Evolutionary conservation across 2,113 vertebrate genomes (phyloP), one percentile per base, ranked within the genome.

Genomic region (Tangachromis dhanisi): DNA sequence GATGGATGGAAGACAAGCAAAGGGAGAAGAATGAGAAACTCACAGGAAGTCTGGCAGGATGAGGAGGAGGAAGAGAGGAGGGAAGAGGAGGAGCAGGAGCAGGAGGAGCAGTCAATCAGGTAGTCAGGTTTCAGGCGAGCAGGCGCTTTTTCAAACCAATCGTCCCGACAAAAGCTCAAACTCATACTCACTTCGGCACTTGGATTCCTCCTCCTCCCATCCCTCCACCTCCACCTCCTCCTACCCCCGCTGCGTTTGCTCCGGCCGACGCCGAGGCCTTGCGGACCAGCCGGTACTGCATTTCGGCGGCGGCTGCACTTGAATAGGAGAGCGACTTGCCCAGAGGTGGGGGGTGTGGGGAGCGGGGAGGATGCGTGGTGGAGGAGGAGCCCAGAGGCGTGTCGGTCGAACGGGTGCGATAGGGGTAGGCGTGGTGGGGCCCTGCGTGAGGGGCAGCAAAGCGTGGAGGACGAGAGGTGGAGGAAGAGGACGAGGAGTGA

Each of bases 301-400:
- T 94, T 84, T 97, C 97, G 1, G 97, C 95, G 0, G 97, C 97
- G 6, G 97, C 91, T 33, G 96, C 96, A 2, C 98, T 98, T 51
- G 98, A 98, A 92, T 99, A 98, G 21, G 98, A 98, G 71, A 98
- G 91, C 0, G 98, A 98, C 95, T 98, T 98, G 84, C 98, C 98
- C 86, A 98, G 89, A 47, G 97, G 97, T 0, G 97, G 96, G 54
- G 96, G 93, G 81, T 96, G 96, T 1, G 95, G 92, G 3, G 95
- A 91, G 51, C 88, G 95, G 13, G 94, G 93, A 4, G 96, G 93
- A 21, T 95, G 95, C 7, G 92, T 89, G 1, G 91, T 92, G 45
- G 94, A 24, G 26, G 92, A 33, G 66, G 94, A 40, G 49, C 93
- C 93, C 47, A 94, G 61, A 61, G 97, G 93, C 21, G 97, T 96